Evolutionary conservation across 2,113 vertebrate genomes (phyloP).

Genomic region (Corapipo altera): DNA sequence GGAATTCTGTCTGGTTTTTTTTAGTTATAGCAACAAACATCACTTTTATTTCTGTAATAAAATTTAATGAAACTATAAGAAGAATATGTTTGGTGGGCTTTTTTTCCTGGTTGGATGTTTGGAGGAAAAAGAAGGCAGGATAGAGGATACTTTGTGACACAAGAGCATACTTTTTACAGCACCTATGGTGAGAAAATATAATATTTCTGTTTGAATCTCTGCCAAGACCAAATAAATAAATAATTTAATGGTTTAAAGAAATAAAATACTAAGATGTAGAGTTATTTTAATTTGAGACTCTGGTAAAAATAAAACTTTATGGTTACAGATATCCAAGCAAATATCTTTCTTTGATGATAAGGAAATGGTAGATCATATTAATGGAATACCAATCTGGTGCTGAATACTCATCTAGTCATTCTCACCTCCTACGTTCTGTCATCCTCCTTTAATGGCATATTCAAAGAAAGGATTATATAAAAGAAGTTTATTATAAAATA

Average conservation of each 20-base stretch:
- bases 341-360: not conserved
- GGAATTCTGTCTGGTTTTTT: not conserved
- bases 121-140: not conserved
- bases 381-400: constrained; percentile 29
- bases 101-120: not conserved
- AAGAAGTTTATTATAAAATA: constrained; percentile 64
- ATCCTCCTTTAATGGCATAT: constrained; percentile 53
- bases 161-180: not conserved
- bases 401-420: constrained; percentile 44
- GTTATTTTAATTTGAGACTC: not conserved
- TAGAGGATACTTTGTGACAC: not conserved
- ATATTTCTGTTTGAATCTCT: not conserved
- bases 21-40: not conserved
- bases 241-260: not conserved
- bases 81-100: accelerated
- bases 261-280: not conserved
- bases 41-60: not conserved
- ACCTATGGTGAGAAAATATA: not conserved
- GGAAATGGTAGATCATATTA: constrained; percentile 40
- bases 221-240: not conserved
- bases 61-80: not conserved
- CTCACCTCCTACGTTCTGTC: constrained; percentile 46
- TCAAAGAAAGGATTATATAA: constrained; percentile 57
- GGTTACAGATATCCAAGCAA: not conserved
- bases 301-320: constrained; percentile 14